Base-by-base conservation (phyloP, 2,797 vertebrate genomes). In the Alca torda region DNA sequence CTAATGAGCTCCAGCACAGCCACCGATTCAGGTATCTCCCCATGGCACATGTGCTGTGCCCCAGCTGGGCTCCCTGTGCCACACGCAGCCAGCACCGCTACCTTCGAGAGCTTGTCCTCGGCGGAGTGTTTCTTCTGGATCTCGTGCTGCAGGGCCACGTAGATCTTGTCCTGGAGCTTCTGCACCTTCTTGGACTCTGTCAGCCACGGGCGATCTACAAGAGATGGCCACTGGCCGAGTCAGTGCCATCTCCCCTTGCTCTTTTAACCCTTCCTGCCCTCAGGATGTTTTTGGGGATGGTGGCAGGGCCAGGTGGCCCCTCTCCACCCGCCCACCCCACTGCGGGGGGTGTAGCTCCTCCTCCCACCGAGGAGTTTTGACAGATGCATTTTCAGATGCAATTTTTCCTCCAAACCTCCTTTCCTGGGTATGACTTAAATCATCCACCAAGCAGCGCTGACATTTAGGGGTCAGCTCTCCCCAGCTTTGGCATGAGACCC, bases 91-190 rank as follows among this genome's bases (percentile, higher is more conserved):
- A 4, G 43, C 64, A 17, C 28, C 7, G 0, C 35, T 97, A 99
- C 99, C 99, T 99, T 99, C 0, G 98, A 97, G 51, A 99, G 98
- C 94, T 99, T 99, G 97, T 99, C 99, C 87, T 99, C 99, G 0
- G 97, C 68, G 67, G 97, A 93, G 41, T 98, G 98, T 19, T 98
- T 98, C 97, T 98, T 99, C 94, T 99, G 98, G 96, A 99, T 97
- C 91, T 98, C 98, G 20, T 98, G 98, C 96, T 99, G 99, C 95
- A 99, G 97, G 75, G 99, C 98, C 83, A 99, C 83, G 6, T 99
- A 99, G 80, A 99, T 98, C 78, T 98, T 99, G 96, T 99, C 99
- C 96, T 99, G 99, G 90, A 99, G 97, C 96, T 98, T 99, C 95
- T 99, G 98, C 35, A 99, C 98, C 97, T 99, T 99, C 89, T 98